Base-by-base conservation (phyloP, 2,797 vertebrate genomes). In the Xenentodon cancila region DNA sequence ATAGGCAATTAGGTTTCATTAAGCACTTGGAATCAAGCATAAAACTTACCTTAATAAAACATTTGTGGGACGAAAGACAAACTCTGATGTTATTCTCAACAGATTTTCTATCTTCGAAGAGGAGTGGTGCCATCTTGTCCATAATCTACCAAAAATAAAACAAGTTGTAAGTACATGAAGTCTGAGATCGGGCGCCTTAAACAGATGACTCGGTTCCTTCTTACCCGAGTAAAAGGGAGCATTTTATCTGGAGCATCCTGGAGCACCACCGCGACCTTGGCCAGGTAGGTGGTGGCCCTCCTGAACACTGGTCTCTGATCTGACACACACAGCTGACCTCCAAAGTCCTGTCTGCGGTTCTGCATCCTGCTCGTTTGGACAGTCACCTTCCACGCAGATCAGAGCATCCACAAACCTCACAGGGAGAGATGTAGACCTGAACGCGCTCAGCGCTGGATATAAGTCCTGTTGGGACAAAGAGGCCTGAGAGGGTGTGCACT, bases 1-100 rank as follows among this genome's bases (percentile, higher is more conserved):
- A 15, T 18, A 18, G 1, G 1, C 17, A n/a, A 45, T 8, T 45
- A 45, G 17, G n/a, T 18, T 9, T 7, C 5, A 45, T 1, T 45
- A 6, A 3, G 43, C 6, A 18, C 7, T 16, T 45, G 25, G 25
- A 25, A 18, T 19, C 15, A 25, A 25, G 25, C 0, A 17, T 9
- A 44, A 57, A 21, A 51, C 62, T 19, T 18, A 93, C 92, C 85
- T 93, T 94, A 13, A 87, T 69, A 79, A 94, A 94, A 58, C 92
- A 93, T 6, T 68, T 75, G 79, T 89, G 82, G 46, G 74, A 78
- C 2, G 93, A 92, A 59, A 93, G 80, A 70, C 88, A 93, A 1
- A 92, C 90, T 80, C 92, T 84, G 63, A 92, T 74, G 65, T 87
- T 93, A 75, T 88, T 90, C 68, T 85, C 85, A 1, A 89, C 52